Evolutionary conservation across 2,888 invertebrate genomes (phyloP), one percentile per base, ranked within the genome.

Genomic region (Melanargia galathea): DNA sequence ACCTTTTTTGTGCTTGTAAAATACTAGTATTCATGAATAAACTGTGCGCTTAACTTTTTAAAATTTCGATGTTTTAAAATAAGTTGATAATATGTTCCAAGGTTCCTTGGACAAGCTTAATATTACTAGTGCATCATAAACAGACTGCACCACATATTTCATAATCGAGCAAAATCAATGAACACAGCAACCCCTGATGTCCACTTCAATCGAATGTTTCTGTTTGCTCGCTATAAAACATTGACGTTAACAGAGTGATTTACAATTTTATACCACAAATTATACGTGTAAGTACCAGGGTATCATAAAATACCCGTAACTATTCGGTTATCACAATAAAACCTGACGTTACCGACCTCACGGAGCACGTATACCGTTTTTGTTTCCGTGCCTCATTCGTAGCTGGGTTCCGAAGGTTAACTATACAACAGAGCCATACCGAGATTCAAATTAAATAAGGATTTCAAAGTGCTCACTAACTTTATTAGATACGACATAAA

Each of bases 331-430:
- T 60, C 61, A 59, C 60, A 67, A 60, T 65, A 65, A 67, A 59
- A 58, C 64, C 60, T 60, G 57, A 54, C 63, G 45, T 60, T 60
- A 49, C 43, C 16, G 63, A 38, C n/a, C 60, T 22, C 46, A 22
- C 33, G 38, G 38, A 59, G 49, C 64, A 64, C 64, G 67, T 62
- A 60, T 63, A 35, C 58, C 64, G 59, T 68, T 62, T 61, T 59
- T 55, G 68, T 66, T 63, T 62, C 57, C 59, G 56, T 58, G 62
- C 40, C 49, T 45, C 40, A 52, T 62, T 57, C 65, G 49, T 52
- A 38, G 57, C 60, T 46, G 22, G 22, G 33, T 35, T 26, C 16
- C 20, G 62, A 48, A 67, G 62, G 49, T 24, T 61, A 64, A 55
- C 38, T 52, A 16, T 8, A n/a, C 16, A 13, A 13, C 10, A 38